A percentile compares a stretch with the other conserved stretches of the same genome.
phyloP scores from a whole-genome alignment of 2,113 vertebrate genomes.

The Ceuthmochares aereus region DNA sequence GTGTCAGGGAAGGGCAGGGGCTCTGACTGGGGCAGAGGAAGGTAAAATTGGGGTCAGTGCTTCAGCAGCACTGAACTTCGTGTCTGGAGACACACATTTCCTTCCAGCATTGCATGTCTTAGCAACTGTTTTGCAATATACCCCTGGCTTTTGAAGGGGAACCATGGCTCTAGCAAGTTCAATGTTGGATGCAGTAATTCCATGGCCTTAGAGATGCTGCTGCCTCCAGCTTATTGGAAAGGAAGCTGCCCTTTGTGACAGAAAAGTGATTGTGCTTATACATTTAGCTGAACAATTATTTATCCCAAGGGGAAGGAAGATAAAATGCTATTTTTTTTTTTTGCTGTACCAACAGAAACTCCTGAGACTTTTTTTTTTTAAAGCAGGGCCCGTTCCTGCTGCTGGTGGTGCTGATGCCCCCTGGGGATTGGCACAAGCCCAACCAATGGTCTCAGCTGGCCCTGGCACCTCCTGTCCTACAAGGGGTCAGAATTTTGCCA shows the following conservation, averaged over 20 bases:
- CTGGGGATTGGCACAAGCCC: accelerated
- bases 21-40: not conserved
- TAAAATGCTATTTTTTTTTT: not conserved
- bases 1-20: not conserved
- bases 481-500: not conserved
- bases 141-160: not conserved
- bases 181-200: accelerated
- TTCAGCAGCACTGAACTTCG: not conserved
- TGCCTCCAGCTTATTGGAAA: not conserved
- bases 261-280: accelerated
- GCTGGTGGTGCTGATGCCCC: not conserved
- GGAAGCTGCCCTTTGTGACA: not conserved
- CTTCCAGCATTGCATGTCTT: not conserved
- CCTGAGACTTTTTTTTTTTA: not conserved
- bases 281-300: not conserved
- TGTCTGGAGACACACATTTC: not conserved
- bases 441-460: not conserved
- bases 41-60: not conserved
- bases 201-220: not conserved
- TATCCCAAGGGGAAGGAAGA: not conserved
- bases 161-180: no score
- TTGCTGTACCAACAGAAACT: not conserved
- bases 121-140: not conserved
- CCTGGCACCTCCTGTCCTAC: not conserved
- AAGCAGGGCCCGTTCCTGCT: not conserved